phyloP scores from a whole-genome alignment of 1,140 invertebrate species.

The Tetramorium alpestre region DNA sequence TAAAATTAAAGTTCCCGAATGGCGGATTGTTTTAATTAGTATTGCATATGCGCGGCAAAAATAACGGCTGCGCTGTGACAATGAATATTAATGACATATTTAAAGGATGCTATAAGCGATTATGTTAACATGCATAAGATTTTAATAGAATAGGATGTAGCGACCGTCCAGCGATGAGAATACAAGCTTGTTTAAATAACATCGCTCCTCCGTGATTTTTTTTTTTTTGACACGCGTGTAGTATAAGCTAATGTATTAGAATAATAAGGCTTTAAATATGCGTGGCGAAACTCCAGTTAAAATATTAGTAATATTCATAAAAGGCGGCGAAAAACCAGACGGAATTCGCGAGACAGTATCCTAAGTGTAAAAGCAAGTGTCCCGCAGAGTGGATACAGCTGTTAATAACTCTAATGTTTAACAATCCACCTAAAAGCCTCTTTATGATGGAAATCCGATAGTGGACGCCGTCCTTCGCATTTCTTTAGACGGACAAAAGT shows the following conservation, averaged over 20 bases:
- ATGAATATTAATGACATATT: conserved; percentile 45
- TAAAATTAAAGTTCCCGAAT: conserved; percentile 54
- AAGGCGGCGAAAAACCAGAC: not conserved
- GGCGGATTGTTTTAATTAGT: conserved; percentile 55
- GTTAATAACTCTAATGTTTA: conserved; percentile 55
- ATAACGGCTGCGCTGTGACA: conserved; percentile 17
- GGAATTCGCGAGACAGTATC: not conserved
- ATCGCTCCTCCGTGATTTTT: not conserved
- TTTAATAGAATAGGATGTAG: conserved; percentile 20
- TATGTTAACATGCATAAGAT: conserved; percentile 48
- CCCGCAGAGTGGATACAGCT: conserved; percentile 1
- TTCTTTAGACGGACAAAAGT: not conserved
- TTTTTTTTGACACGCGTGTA: not conserved
- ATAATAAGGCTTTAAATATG: conserved; percentile 4
- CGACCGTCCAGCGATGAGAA: not conserved
- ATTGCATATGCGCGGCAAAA: conserved; percentile 29
- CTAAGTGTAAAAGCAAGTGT: conserved; percentile 28
- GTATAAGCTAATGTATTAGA: not conserved
- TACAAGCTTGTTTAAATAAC: not conserved
- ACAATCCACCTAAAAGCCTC: conserved; percentile 47
- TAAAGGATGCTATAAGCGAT: conserved; percentile 3
- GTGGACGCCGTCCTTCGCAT: not conserved
- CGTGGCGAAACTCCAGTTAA: not conserved
- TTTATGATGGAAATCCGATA: conserved; percentile 10
- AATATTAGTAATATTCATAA: conserved; percentile 46